Evolutionary conservation across 2,888 invertebrate genomes (phyloP), one percentile per base, ranked within the genome.

Genomic region (Pogonocherus hispidulus): DNA sequence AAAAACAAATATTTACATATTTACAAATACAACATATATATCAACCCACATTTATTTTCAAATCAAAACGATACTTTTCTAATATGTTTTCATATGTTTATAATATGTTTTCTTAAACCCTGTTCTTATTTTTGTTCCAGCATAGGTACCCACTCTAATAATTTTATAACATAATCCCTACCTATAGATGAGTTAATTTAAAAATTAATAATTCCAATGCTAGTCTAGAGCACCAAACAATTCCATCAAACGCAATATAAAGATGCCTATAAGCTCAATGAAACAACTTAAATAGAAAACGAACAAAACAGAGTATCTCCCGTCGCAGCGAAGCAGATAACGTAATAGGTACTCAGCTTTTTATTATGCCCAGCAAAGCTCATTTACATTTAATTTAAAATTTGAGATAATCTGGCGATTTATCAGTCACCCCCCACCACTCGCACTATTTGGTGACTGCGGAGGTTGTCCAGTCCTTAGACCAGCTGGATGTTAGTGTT

Each of bases 371-470:
- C 46, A 35, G 64, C 71, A 64, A 66, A 64, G 63, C 69, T 67
- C 67, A 69, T 73, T 71, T 68, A 72, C 71, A 73, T 75, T 71
- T 71, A 67, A 67, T 72, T 72, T 74, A 68, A 70, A 72, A 68
- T 67, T 70, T 67, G 63, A 63, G 68, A 70, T 73, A 73, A 73
- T 73, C 73, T 71, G 63, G 63, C 70, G 62, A 71, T 73, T 73
- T 73, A 73, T 73, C 73, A 73, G 70, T 49, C 67, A 55, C 70
- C 54, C 57, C 70, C 70, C 67, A 60, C 67, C 37, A 62, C 19
- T 51, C 41, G 69, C 60, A 60, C 67, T 66, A 66, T 69, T 69
- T 66, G 69, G 72, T 66, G 72, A 72, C 64, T 67, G 72, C 69
- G 44, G 59, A 59, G 59, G 59, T 59, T 59, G 59, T 47, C 59